Evolutionary conservation across 2,888 invertebrate species (phyloP).

Genomic region (Cephus spinipes): DNA sequence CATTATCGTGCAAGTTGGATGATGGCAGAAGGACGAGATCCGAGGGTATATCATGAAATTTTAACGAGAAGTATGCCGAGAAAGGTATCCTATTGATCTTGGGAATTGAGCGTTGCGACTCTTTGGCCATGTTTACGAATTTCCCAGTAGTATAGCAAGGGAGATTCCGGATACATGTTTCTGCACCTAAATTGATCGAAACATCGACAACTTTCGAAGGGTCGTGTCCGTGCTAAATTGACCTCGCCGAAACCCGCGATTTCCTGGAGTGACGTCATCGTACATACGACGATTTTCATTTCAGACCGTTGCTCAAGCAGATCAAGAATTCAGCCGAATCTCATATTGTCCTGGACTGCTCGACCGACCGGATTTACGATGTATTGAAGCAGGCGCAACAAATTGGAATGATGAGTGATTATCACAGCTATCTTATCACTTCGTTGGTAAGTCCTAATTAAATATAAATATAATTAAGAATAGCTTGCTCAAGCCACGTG

Average conservation of each 20-base stretch:
- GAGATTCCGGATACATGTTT: no score
- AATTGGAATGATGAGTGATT: constrained; percentile 97
- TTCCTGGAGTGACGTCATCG: not conserved
- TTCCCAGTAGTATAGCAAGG: no score
- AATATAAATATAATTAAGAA: constrained; percentile 35
- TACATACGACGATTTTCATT: constrained; percentile 34
- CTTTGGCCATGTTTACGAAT: not conserved
- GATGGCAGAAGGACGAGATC: constrained; percentile 17
- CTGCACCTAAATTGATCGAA: no score
- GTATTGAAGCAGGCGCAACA: constrained; percentile 94
- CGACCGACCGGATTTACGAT: constrained; percentile 85
- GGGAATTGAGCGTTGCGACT: not conserved
- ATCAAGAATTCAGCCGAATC: constrained; percentile 93
- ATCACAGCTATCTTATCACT: constrained; percentile 93
- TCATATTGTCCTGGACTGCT: constrained; percentile 90
- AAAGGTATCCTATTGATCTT: not conserved
- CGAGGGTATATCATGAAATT: constrained; percentile 43
- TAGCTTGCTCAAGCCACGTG: not conserved
- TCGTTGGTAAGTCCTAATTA: constrained; percentile 77
- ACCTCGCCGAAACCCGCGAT: no score
- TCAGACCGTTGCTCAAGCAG: constrained; percentile 88
- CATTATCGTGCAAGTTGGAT: constrained; percentile 52
- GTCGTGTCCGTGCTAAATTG: no score
- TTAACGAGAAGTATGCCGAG: constrained; percentile 41
- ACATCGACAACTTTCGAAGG: no score